phyloP scores from a whole-genome alignment of 2,888 invertebrate genomes.

The Papilio gigon region DNA sequence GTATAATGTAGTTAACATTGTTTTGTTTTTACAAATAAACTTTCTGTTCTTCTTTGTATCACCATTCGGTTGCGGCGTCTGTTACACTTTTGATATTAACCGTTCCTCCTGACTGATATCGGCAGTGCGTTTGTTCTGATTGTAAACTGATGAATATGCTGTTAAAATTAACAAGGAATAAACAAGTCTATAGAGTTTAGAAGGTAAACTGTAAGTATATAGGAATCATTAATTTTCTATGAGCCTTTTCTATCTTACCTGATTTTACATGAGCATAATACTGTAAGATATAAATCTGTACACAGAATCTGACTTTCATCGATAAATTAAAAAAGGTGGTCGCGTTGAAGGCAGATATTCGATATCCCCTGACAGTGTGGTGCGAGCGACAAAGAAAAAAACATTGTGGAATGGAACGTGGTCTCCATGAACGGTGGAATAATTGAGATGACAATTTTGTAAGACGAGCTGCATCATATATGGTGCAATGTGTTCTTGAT shows the following conservation, averaged over 20 bases:
- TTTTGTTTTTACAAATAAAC: constrained; percentile 28
- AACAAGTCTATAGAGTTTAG: background rate
- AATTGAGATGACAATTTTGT: constrained; percentile 17
- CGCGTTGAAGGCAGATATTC: constrained; percentile 1
- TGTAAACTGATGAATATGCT: background rate
- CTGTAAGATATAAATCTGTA: background rate
- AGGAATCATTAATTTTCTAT: too few species aligned
- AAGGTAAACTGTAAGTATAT: background rate
- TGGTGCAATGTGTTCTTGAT: background rate
- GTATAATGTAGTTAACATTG: constrained; percentile 17
- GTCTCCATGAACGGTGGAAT: constrained; percentile 2
- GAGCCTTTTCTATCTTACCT: too few species aligned
- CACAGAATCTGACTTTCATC: constrained; percentile 1
- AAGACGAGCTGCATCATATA: constrained; percentile 6
- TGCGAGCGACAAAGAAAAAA: background rate
- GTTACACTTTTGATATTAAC: constrained; percentile 3
- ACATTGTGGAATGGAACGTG: background rate
- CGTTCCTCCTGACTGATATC: background rate
- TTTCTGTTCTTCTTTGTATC: constrained; percentile 19
- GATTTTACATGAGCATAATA: background rate
- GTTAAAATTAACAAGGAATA: background rate
- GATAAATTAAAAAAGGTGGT: background rate
- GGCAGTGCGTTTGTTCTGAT: background rate
- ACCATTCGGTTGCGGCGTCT: constrained; percentile 17
- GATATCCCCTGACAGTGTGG: constrained; percentile 9